phyloP scores from a whole-genome alignment of 64 coral and sea anemone genomes.

The Montipora sp. region DNA sequence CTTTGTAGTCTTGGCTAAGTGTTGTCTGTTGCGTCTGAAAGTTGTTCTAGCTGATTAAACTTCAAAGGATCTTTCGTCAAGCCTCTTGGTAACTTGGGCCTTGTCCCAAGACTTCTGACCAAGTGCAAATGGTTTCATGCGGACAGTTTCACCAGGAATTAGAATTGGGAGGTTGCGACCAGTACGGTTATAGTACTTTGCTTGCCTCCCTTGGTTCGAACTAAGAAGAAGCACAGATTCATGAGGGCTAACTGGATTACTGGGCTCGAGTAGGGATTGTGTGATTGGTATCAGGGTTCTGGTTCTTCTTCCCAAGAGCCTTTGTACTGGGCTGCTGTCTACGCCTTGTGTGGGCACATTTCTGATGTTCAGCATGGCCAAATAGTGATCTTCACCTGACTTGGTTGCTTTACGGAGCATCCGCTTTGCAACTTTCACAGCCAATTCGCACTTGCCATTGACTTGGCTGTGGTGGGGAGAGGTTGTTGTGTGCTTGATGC shows the following conservation, averaged over 20 bases:
- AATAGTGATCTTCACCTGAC: slow-evolving; percentile 44
- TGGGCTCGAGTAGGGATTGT: slow-evolving; percentile 21
- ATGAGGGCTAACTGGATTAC: background rate
- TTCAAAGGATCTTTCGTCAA: slow-evolving; percentile 27
- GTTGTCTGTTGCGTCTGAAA: background rate
- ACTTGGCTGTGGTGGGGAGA: slow-evolving; percentile 27
- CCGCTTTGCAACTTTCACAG: slow-evolving; percentile 48
- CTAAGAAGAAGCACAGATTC: background rate
- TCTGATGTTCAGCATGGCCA: slow-evolving; percentile 53
- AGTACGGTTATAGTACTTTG: slow-evolving; percentile 21
- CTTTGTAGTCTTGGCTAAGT: slow-evolving; percentile 4
- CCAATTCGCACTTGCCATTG: slow-evolving; percentile 52
- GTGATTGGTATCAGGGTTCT: slow-evolving; percentile 52
- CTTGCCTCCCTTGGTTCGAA: background rate
- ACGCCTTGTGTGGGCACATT: slow-evolving; percentile 56
- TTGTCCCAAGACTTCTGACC: slow-evolving; percentile 44
- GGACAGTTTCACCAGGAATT: slow-evolving; percentile 21
- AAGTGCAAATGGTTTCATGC: slow-evolving; percentile 40
- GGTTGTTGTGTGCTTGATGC: slow-evolving; percentile 33
- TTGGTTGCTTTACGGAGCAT: slow-evolving; percentile 52
- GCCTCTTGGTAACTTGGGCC: slow-evolving; percentile 18
- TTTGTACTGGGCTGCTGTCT: slow-evolving; percentile 26
- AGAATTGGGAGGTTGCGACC: slow-evolving; percentile 17
- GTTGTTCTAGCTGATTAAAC: background rate
- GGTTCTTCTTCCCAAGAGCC: slow-evolving; percentile 34